Evolutionary conservation across 1,140 invertebrate genomes (phyloP).

Genomic region (Cyclina sinensis): DNA sequence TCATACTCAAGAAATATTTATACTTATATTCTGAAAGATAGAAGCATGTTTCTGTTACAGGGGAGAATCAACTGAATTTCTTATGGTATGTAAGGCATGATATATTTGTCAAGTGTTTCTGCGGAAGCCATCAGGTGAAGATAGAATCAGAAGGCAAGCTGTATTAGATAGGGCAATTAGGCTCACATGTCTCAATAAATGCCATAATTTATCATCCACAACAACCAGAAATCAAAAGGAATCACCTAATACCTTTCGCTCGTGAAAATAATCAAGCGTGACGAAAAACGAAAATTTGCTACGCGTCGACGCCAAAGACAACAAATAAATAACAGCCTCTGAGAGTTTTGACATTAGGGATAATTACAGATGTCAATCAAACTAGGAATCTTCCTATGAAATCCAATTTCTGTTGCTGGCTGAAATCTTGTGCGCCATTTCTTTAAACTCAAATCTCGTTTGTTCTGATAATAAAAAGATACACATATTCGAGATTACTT

Average conservation of each 20-base stretch:
- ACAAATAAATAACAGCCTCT: constrained; percentile 32
- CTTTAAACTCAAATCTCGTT: no score
- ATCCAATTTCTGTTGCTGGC: constrained; percentile 6
- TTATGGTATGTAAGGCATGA: constrained; percentile 24
- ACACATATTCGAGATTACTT: no score
- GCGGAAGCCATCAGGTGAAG: neutral
- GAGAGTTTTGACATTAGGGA: constrained; percentile 3
- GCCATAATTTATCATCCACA: constrained; percentile 30
- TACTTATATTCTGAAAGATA: no score
- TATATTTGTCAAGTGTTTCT: constrained; percentile 38
- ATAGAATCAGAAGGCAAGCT: constrained; percentile 21
- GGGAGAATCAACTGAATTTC: neutral
- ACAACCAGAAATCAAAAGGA: constrained; percentile 32
- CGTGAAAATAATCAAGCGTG: constrained; percentile 24
- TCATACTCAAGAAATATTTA: no score
- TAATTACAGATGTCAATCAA: constrained; percentile 48
- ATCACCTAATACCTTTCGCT: constrained; percentile 30
- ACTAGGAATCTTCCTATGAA: neutral
- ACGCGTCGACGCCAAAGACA: constrained; percentile 52
- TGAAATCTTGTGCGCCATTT: no score
- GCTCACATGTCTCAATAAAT: constrained; percentile 39
- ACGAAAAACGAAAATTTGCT: constrained; percentile 42
- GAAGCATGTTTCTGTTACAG: neutral
- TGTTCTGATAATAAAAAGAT: no score
- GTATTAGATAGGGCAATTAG: neutral